phyloP scores from a whole-genome alignment of 2,113 vertebrate genomes.

The Xyrauchen texanus region DNA sequence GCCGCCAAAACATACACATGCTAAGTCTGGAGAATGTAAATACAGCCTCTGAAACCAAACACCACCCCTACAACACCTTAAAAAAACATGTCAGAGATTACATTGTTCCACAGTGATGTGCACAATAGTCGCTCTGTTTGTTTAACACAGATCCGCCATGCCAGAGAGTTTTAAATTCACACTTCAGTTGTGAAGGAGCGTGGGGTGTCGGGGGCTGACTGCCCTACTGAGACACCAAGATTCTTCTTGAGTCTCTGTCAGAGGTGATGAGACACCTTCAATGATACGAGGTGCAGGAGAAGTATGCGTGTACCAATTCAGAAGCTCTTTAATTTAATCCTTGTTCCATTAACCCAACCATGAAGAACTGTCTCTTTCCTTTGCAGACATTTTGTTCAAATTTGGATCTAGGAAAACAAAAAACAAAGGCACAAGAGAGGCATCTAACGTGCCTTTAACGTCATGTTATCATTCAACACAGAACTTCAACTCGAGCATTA shows the following conservation, averaged over 20 bases:
- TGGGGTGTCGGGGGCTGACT: neutral
- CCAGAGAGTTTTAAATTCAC: constrained; percentile 23
- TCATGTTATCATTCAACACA: neutral
- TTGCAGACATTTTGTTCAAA: neutral
- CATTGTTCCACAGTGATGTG: constrained; percentile 1
- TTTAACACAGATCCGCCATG: neutral
- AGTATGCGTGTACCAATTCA: neutral
- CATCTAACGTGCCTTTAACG: neutral
- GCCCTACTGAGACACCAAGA: neutral
- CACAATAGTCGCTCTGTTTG: constrained; percentile 19
- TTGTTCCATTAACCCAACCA: neutral
- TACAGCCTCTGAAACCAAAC: constrained; percentile 25
- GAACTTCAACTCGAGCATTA: neutral
- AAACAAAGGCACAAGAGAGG: neutral
- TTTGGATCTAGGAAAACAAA: neutral
- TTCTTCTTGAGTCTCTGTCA: constrained; percentile 21
- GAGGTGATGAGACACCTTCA: constrained; percentile 19
- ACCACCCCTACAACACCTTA: constrained; percentile 5
- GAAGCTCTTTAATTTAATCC: neutral
- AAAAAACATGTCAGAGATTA: constrained; percentile 33
- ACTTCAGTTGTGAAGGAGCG: neutral
- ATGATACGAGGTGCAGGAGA: neutral
- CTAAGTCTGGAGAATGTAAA: constrained; percentile 23
- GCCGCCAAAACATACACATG: constrained; percentile 39
- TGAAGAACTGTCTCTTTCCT: neutral